Base-by-base conservation (phyloP, 2,113 vertebrate species). In the Vanacampus margaritifer region DNA sequence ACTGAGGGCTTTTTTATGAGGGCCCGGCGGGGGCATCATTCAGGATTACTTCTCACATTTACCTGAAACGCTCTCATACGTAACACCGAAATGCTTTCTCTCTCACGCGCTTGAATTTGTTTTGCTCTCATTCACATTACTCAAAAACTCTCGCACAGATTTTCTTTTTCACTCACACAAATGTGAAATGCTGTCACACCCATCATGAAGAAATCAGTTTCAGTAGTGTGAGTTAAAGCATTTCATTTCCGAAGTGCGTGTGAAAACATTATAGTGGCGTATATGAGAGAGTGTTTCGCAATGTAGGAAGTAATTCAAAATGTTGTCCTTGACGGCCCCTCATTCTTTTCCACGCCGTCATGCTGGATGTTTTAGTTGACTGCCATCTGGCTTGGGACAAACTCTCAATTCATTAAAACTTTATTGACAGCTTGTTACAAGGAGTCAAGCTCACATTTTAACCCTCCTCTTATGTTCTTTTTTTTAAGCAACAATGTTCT, bases 1-100 rank as follows among this genome's bases (percentile, higher is more conserved):
- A 21, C 56, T 19, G 65, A 75, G 65, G 73, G 67, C 73, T 72
- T 64, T 21, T 32, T 6, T 6, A 8, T 2, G 26, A 32, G 14
- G 14, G 54, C 23, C 11, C 11, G 23, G 12, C 5, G 1, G 54
- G 14, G 14, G 5, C 54, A 19, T 57, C 24, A 19, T 57, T 57
- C 26, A 17, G 54, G 54, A 28, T 57, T 16, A 56, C 54, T 26
- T 56, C 54, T 56, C 54, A 56, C 54, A 24, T 8, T 9, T 4
- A 32, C 14, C 6, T 50, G 21, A 23, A 54, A 26, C 11, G 23
- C 23, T 54, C 51, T 26, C 51, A 54, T 3, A 17, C 16, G 1
- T 17, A 46, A 17, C 13, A 46, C 21, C 0, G 48, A 50, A 50
- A 50, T n/a, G 48, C 48, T n/a, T 1, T n/a, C 48, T 7, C 37